A percentile compares a stretch with the other conserved stretches of the same genome.
Conservation (phyloP, 2,888 invertebrate species). For the Dynastes maya region DNA sequence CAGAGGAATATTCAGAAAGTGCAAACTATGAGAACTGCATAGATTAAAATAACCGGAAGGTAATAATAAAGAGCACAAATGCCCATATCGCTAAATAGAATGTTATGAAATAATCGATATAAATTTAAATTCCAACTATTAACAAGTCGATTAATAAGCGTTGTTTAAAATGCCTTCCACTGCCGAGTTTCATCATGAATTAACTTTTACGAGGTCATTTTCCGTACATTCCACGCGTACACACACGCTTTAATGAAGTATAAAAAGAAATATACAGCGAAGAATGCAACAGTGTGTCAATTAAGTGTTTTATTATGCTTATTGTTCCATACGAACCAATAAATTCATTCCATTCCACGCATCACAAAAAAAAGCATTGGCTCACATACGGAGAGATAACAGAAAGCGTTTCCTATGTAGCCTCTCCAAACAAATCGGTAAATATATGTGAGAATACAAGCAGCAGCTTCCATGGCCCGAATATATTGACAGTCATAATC, state of each 20-base stretch:
- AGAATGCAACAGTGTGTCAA: conserved; percentile 22
- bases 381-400: conserved; percentile 33
- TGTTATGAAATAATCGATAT: conserved; percentile 12
- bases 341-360: conserved; percentile 17
- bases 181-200: conserved; percentile 11
- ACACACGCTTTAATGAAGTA: conserved; percentile 17
- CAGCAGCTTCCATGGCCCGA: conserved; percentile 8
- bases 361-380: conserved; percentile 24
- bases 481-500: conserved; percentile 40
- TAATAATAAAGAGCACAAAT: background rate
- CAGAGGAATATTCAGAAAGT: too few relatives aligned
- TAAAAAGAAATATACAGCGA: conserved; percentile 24
- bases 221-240: conserved; percentile 1
- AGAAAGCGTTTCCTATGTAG: conserved; percentile 32
- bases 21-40: too few relatives aligned
- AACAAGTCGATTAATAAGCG: conserved; percentile 18
- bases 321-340: conserved; percentile 15
- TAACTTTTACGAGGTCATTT: conserved; percentile 25
- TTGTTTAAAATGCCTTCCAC: conserved; percentile 9
- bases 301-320: conserved; percentile 33
- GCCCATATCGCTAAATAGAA: background rate
- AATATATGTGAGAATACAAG: conserved; percentile 34
- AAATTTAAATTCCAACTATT: conserved; percentile 29
- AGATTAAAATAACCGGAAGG: too few relatives aligned
- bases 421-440: conserved; percentile 41